A percentile compares a stretch with the other conserved stretches of the same genome.
Evolutionary conservation across 1,140 invertebrate species (phyloP).

Genomic region (Aphelenchoides avenae): DNA sequence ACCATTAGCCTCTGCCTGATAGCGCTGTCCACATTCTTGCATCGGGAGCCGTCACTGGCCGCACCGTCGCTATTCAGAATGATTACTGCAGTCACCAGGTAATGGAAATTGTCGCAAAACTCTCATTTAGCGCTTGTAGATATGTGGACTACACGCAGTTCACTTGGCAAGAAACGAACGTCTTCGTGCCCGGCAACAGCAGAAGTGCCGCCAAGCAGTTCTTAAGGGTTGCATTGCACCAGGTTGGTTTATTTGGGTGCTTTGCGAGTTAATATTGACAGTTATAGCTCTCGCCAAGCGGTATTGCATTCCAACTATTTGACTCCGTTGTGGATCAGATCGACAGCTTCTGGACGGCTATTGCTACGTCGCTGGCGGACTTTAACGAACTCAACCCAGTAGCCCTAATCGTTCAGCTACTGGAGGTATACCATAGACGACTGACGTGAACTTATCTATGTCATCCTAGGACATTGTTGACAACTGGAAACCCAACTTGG

Average conservation of each 20-base stretch:
- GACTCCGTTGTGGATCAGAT: conserved; percentile 67
- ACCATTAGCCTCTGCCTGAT: conserved; percentile 90
- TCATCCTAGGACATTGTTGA: conserved; percentile 39
- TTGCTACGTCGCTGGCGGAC: conserved; percentile 85
- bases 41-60: conserved; percentile 84
- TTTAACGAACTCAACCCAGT: conserved; percentile 93
- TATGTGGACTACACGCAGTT: conserved; percentile 50
- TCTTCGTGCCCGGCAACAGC: conserved; percentile 79
- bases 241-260: conserved; percentile 65
- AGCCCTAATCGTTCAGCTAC: conserved; percentile 80
- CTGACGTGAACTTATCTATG: conserved; percentile 60
- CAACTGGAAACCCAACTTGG: conserved; percentile 43
- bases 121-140: conserved; percentile 36
- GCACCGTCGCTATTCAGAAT: conserved; percentile 87
- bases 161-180: conserved; percentile 72
- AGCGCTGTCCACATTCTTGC: conserved; percentile 86
- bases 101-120: conserved; percentile 73
- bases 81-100: conserved; percentile 64
- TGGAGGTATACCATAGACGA: conserved; percentile 66
- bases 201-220: conserved; percentile 93
- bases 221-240: conserved; percentile 88
- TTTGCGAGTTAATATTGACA: conserved; percentile 36
- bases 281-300: conserved; percentile 61
- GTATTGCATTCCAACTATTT: conserved; percentile 91
- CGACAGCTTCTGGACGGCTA: conserved; percentile 77